phyloP scores from a whole-genome alignment of 2,888 invertebrate species.

The Agonopterix alstromeriana region DNA sequence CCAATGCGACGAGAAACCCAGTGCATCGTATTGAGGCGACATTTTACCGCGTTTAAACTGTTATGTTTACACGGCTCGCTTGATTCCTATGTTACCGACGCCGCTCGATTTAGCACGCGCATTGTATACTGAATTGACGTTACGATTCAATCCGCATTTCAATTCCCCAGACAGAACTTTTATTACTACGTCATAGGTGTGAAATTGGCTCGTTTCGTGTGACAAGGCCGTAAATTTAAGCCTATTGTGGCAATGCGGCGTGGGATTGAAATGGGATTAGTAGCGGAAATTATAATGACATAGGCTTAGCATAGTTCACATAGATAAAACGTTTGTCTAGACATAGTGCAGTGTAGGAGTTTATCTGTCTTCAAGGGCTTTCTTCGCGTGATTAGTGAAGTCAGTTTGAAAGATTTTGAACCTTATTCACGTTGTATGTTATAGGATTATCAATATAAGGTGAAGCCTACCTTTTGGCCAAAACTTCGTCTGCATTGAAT shows the following conservation, averaged over 20 bases:
- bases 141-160: too few species aligned
- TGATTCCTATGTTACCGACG: constrained; percentile 26
- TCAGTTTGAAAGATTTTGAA: too few species aligned
- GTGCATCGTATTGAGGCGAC: constrained; percentile 20
- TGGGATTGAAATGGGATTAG: background rate
- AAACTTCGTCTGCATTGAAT: too few species aligned
- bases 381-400: too few species aligned
- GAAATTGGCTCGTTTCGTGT: background rate
- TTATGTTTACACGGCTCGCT: constrained; percentile 52
- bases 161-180: too few species aligned
- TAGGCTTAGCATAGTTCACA: background rate
- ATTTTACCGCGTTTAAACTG: constrained; percentile 40
- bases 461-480: too few species aligned
- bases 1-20: background rate
- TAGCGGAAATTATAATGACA: constrained; percentile 3
- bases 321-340: background rate
- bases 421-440: too few species aligned
- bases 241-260: constrained; percentile 2
- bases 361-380: too few species aligned
- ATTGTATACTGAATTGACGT: constrained; percentile 23
- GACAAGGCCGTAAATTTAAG: background rate
- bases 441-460: too few species aligned
- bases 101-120: constrained; percentile 24
- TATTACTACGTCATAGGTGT: too few species aligned
- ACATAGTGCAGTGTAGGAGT: too few species aligned